phyloP scores from a whole-genome alignment of 2,888 invertebrate genomes.

The Dugesia japonica region DNA sequence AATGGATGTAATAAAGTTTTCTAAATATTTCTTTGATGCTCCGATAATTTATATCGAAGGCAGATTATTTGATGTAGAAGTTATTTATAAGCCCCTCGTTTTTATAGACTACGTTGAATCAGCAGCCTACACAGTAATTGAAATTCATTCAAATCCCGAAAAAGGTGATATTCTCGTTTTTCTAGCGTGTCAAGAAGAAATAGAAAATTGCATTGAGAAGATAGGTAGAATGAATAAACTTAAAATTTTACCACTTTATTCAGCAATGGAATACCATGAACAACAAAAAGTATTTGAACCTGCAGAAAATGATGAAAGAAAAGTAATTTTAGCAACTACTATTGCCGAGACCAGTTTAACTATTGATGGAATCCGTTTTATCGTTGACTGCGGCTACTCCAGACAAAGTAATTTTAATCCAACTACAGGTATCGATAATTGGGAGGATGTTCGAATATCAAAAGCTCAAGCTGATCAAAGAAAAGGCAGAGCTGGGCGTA shows the following conservation, averaged over 20 bases:
- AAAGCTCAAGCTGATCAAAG: constrained; percentile 46
- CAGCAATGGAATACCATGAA: constrained; percentile 41
- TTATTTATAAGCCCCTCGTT: constrained; percentile 72
- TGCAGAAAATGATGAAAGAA: constrained; percentile 38
- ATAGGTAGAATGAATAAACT: constrained; percentile 50
- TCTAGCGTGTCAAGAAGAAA: constrained; percentile 99
- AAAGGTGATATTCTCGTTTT: constrained; percentile 83
- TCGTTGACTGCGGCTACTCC: constrained; percentile 46
- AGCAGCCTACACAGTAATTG: constrained; percentile 84
- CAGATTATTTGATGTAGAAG: constrained; percentile 89
- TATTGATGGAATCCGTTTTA: constrained; percentile 36
- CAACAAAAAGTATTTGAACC: constrained; percentile 42
- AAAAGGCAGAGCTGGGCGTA: constrained; percentile 26
- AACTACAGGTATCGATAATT: constrained; percentile 39
- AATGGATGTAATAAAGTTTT: constrained; percentile 93
- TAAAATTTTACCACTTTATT: constrained; percentile 39
- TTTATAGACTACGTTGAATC: constrained; percentile 80
- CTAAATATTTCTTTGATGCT: constrained; percentile 91
- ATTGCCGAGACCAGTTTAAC: not conserved
- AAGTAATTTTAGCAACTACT: constrained; percentile 43
- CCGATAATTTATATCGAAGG: constrained; percentile 91
- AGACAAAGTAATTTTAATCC: constrained; percentile 45
- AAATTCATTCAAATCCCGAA: constrained; percentile 53
- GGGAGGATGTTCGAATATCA: constrained; percentile 39
- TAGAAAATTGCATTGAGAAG: constrained; percentile 56